A percentile compares a stretch with the other conserved stretches of the same genome.
These are phyloP conservation scores for Pipistrellus pygmaeus DNA, from an alignment of 2,797 vertebrate species.

Conservation along the genomic window DNA sequence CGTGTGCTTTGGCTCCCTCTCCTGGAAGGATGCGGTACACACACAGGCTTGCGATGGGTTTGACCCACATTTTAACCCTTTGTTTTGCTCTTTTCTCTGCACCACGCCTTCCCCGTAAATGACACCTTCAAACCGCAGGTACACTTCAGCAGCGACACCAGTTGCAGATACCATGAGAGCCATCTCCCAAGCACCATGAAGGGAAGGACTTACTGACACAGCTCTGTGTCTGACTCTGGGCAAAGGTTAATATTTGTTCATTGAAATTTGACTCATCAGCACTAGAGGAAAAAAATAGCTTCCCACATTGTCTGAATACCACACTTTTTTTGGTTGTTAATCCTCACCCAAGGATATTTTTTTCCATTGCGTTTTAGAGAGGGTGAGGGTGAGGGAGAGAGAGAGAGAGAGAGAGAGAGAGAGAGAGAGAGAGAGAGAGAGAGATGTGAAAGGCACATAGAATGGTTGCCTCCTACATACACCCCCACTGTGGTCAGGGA, in stretches of 20 bases:
- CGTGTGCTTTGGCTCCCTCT: conserved; percentile 64
- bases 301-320: neutral
- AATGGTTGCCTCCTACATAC: too few species aligned
- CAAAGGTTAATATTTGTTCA: neutral
- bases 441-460: too few species aligned
- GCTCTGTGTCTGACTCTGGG: neutral
- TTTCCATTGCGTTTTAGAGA: too few species aligned
- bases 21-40: neutral
- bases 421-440: too few species aligned
- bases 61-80: neutral
- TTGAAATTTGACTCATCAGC: neutral
- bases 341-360: too few species aligned
- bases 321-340: too few species aligned
- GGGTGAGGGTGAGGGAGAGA: too few species aligned
- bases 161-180: neutral
- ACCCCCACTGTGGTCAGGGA: too few species aligned
- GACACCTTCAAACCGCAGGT: neutral
- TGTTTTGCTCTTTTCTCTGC: neutral
- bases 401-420: too few species aligned
- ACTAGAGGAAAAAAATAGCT: neutral
- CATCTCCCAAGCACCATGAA: neutral
- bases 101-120: neutral
- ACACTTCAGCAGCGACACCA: neutral
- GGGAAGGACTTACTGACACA: neutral
- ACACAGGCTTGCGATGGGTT: neutral